A percentile compares a stretch with the other conserved stretches of the same genome.
Evolutionary conservation across 2,797 vertebrate species (phyloP).

Genomic region (Pogonophryne albipinna): DNA sequence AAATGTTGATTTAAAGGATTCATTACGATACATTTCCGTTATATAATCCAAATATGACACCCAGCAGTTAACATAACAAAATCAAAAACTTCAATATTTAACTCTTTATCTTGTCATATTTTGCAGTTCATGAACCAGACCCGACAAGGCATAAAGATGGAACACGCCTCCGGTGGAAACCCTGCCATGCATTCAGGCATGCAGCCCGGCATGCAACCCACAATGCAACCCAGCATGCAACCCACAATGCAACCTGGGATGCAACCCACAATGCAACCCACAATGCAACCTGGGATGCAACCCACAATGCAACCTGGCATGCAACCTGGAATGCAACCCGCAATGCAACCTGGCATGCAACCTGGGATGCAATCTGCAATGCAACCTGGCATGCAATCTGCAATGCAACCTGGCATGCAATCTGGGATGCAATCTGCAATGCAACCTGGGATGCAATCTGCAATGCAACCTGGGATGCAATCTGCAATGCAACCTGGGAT

Average conservation of each 20-base stretch:
- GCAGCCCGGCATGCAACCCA: slow-evolving; percentile 65
- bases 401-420: not conserved
- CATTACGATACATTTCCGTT: too few species aligned
- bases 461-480: slow-evolving; percentile 29
- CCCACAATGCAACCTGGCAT: not conserved
- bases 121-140: slow-evolving; percentile 96
- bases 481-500: not conserved
- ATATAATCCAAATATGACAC: too few species aligned
- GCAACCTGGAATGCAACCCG: not conserved
- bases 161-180: slow-evolving; percentile 83
- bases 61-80: not conserved
- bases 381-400: not conserved
- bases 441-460: slow-evolving; percentile 84
- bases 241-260: slow-evolving; percentile 89
- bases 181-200: slow-evolving; percentile 90
- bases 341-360: too few species aligned
- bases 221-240: slow-evolving; percentile 82
- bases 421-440: slow-evolving; percentile 72
- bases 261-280: slow-evolving; percentile 73
- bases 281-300: not conserved
- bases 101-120: slow-evolving; percentile 11
- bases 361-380: slow-evolving; percentile 81
- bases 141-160: slow-evolving; percentile 93
- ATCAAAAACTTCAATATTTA: not conserved
- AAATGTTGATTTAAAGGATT: too few species aligned